A percentile compares a stretch with the other conserved stretches of the same genome.
phyloP scores from a whole-genome alignment of 2,113 vertebrate species.

The Andinoacara biseriatus region DNA sequence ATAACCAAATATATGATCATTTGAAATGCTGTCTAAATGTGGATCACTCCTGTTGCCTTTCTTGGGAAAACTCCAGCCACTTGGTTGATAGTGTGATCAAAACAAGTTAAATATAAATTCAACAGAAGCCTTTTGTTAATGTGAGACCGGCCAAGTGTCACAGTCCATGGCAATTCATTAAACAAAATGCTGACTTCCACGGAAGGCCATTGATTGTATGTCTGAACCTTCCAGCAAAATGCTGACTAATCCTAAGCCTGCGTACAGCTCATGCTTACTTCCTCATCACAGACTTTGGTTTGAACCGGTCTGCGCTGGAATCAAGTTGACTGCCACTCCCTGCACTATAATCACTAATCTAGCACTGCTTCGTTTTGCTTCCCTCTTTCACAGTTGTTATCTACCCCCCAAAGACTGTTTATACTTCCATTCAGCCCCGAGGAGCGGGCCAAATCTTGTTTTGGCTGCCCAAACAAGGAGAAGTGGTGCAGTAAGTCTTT shows the following conservation, averaged over 20 bases:
- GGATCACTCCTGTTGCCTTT: background rate
- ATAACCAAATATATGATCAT: background rate
- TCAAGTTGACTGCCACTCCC: constrained; percentile 55
- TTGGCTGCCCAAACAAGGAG: background rate
- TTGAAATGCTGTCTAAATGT: background rate
- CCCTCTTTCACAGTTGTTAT: constrained; percentile 3
- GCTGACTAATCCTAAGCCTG: constrained; percentile 62
- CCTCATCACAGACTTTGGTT: constrained; percentile 52
- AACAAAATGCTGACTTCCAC: background rate
- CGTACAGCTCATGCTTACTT: constrained; percentile 57
- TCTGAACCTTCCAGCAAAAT: background rate
- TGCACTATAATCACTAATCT: constrained; percentile 33
- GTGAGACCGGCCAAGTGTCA: constrained; percentile 32
- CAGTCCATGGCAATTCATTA: background rate
- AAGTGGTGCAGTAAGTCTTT: background rate
- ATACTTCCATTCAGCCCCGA: background rate
- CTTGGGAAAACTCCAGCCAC: background rate
- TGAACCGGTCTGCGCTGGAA: constrained; percentile 73
- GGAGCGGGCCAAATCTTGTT: background rate
- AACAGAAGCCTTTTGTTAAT: constrained; percentile 32
- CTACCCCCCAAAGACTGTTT: background rate
- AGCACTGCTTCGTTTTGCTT: background rate
- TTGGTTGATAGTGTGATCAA: background rate
- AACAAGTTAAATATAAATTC: constrained; percentile 32
- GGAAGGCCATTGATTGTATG: constrained; percentile 21